phyloP scores from a whole-genome alignment of 2,888 invertebrate genomes.

The Conops quadrifasciatus region DNA sequence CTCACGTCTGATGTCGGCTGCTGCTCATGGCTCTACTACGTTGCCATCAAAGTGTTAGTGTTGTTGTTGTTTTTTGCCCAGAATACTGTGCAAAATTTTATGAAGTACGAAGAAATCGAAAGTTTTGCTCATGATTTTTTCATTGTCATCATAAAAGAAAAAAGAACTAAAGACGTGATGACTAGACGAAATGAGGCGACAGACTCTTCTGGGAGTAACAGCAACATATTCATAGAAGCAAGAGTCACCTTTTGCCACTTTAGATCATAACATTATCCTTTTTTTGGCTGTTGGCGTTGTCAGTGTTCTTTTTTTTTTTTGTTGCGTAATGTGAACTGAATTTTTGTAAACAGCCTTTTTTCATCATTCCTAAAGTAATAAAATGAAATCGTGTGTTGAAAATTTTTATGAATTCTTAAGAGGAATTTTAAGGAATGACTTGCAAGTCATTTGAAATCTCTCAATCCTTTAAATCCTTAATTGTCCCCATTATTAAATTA shows the following conservation, averaged over 20 bases:
- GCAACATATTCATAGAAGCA: neutral
- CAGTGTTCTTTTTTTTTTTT: slow-evolving; percentile 37
- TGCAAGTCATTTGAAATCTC: too few relatives aligned
- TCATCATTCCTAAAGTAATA: slow-evolving; percentile 59
- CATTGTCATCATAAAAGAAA: slow-evolving; percentile 24
- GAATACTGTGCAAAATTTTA: slow-evolving; percentile 2
- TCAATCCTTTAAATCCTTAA: too few relatives aligned
- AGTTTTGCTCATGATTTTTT: slow-evolving; percentile 31
- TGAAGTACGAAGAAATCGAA: slow-evolving; percentile 17
- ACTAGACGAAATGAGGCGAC: too few relatives aligned
- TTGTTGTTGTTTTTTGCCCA: slow-evolving; percentile 5
- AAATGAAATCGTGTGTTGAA: slow-evolving; percentile 64
- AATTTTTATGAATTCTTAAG: slow-evolving; percentile 59
- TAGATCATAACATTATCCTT: neutral
- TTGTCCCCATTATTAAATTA: too few relatives aligned
- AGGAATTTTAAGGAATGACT: slow-evolving; percentile 8
- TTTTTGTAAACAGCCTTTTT: slow-evolving; percentile 1
- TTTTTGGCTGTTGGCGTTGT: neutral
- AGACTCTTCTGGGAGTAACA: too few relatives aligned
- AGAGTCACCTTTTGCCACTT: slow-evolving; percentile 14
- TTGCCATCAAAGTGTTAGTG: neutral
- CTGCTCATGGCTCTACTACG: too few relatives aligned
- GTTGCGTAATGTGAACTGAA: slow-evolving; percentile 43
- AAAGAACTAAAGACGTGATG: neutral
- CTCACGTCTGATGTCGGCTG: too few relatives aligned